Base-by-base conservation (phyloP, 2,888 invertebrate species). In the Germaria angustata region DNA sequence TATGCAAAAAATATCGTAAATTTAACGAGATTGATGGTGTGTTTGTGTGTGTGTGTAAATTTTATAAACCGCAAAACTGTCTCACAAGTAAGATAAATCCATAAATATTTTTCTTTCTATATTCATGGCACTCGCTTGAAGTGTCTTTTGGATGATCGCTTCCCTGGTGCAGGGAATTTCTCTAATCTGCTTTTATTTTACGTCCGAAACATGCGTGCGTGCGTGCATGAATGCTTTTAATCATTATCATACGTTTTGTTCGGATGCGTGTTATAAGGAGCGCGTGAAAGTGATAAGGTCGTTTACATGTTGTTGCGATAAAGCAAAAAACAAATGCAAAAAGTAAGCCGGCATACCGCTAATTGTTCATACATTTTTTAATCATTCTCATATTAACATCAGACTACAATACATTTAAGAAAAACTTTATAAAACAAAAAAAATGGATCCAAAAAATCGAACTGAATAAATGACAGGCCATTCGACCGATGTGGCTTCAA, bases 221-320 rank as follows among this genome's bases (percentile, higher is more conserved):
- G 78, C 63, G 78, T 78, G 72, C 69, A 71, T 73, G 63, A 69
- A 66, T 63, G 53, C 73, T 77, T 77, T 80, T 66, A 82, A 79
- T 79, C 57, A 75, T 75, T 79, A 75, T 82, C 63, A 55, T 46
- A 53, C 28, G 28, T 36, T 71, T 57, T n/a, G 44, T n/a, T 46
- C 24, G n/a, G 15, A 32, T 6, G 65, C 65, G 6, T 28, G 28
- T n/a, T n/a, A n/a, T 6, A 28, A 28, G 6, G 3, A 5, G 28
- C 28, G 28, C 28, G 49, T 36, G n/a, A 22, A 51, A 51, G 49
- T 66, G 65, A 66, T 66, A 36, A 15, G 20, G 46, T 39, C 11
- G 20, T 7, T 69, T 41, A 22, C 20, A 17, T 22, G 13, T 53
- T 24, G n/a, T 24, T 22, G 59, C 5, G 6, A 28, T 5, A 28